A percentile compares a stretch with the other conserved stretches of the same genome.
These are phyloP conservation scores for Rotaria socialis DNA, from an alignment of 2,888 invertebrate species.

Conservation along the genomic window DNA sequence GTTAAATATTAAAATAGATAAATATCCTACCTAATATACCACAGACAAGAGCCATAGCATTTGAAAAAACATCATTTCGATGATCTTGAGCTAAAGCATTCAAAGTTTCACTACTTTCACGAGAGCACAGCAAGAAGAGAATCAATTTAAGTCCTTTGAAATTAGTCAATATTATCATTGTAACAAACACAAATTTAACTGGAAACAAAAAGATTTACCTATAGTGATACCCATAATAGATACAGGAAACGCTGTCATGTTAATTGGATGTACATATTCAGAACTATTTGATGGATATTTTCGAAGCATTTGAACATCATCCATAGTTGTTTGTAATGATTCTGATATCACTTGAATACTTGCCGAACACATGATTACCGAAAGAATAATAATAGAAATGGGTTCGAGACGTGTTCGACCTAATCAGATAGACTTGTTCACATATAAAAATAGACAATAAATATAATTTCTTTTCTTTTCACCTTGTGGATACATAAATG, in stretches of 20 bases:
- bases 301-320: slow-evolving; percentile 3
- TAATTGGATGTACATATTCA: slow-evolving; percentile 51
- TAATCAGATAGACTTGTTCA: slow-evolving; percentile 46
- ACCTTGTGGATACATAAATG: slow-evolving; percentile 61
- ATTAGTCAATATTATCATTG: background rate
- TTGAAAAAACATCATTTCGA: slow-evolving; percentile 61
- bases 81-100: slow-evolving; percentile 61
- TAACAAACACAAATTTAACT: background rate
- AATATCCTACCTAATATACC: slow-evolving; percentile 56
- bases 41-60: slow-evolving; percentile 60
- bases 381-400: slow-evolving; percentile 59
- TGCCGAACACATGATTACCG: slow-evolving; percentile 61
- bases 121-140: slow-evolving; percentile 53
- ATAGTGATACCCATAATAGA: slow-evolving; percentile 50
- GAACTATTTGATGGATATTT: slow-evolving; percentile 45
- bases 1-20: background rate
- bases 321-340: slow-evolving; percentile 55
- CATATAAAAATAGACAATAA: too few species aligned
- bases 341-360: slow-evolving; percentile 59
- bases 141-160: slow-evolving; percentile 54
- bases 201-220: background rate
- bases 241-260: slow-evolving; percentile 51
- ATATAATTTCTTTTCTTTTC: slow-evolving; percentile 8
- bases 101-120: slow-evolving; percentile 53
- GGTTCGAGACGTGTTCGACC: slow-evolving; percentile 60